phyloP scores from a whole-genome alignment of 2,113 vertebrate genomes.

The Sceloporus tristichus region DNA sequence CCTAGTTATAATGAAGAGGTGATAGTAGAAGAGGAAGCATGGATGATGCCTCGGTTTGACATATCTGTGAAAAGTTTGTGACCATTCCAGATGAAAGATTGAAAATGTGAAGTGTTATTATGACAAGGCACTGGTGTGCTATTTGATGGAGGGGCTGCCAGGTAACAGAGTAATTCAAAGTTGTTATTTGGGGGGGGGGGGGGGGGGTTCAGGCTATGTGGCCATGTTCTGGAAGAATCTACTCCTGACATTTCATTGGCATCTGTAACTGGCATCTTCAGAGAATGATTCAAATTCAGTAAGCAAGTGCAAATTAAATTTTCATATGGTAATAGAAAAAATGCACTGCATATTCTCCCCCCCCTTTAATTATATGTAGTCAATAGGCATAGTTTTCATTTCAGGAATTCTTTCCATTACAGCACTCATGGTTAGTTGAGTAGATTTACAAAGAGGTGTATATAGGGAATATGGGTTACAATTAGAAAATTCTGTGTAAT shows the following conservation, averaged over 20 bases:
- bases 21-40: conserved; percentile 25
- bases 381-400: not conserved
- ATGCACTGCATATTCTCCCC: conserved; percentile 4
- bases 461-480: conserved; percentile 12
- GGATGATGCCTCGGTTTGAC: conserved; percentile 2
- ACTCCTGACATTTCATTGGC: too few species aligned
- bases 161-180: conserved; percentile 4
- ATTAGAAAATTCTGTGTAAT: not conserved
- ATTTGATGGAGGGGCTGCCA: conserved; percentile 19
- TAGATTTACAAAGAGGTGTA: conserved; percentile 29
- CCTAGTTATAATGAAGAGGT: conserved; percentile 7
- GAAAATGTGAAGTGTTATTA: conserved; percentile 23
- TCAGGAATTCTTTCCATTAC: conserved; percentile 10
- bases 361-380: conserved; percentile 47
- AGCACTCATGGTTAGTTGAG: not conserved
- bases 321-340: conserved; percentile 28
- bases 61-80: conserved; percentile 11
- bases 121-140: conserved; percentile 41
- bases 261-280: too few species aligned
- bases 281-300: conserved; percentile 7
- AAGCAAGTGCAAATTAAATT: conserved; percentile 18
- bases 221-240: too few species aligned
- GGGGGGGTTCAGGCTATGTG: too few species aligned
- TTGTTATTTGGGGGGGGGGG: too few species aligned
- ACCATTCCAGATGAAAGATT: conserved; percentile 22